Evolutionary conservation across 2,797 vertebrate genomes (phyloP).

Genomic region (Remorina albescens): DNA sequence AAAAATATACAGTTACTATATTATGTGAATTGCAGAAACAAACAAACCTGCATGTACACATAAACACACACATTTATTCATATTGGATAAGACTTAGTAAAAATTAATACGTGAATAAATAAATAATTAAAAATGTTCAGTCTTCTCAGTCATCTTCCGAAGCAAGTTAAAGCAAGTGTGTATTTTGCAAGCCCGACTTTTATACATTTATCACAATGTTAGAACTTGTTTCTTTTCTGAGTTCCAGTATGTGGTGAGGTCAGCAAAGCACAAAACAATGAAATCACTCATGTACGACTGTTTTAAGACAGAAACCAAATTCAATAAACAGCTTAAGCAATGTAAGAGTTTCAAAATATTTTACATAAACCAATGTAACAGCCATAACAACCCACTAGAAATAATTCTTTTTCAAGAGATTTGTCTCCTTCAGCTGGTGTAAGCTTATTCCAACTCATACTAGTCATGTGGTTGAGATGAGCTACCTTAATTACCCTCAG

Average conservation of each 20-base stretch:
- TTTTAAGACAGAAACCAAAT: conserved; percentile 7
- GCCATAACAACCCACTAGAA: conserved; percentile 1
- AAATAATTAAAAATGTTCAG: too few species aligned
- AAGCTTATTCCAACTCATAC: conserved; percentile 43
- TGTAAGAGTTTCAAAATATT: conserved; percentile 16
- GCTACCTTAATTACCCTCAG: conserved; percentile 39
- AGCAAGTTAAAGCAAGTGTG: not conserved
- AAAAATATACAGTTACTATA: not conserved
- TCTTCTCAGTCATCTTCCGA: not conserved
- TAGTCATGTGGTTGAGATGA: conserved; percentile 53
- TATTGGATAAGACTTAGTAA: too few species aligned
- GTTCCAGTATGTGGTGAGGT: conserved; percentile 7
- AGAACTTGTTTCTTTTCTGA: conserved; percentile 19
- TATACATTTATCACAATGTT: not conserved
- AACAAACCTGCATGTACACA: not conserved
- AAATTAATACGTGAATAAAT: too few species aligned
- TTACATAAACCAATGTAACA: conserved; percentile 27
- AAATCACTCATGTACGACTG: conserved; percentile 20
- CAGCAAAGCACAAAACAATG: conserved; percentile 6
- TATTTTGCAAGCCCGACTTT: not conserved
- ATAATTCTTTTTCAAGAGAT: conserved; percentile 27
- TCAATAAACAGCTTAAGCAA: conserved; percentile 8
- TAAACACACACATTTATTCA: too few species aligned
- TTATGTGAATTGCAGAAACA: not conserved
- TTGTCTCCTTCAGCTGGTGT: conserved; percentile 29